These are phyloP conservation scores for Capitulum mitella DNA, from an alignment of 2,888 invertebrate genomes.

Conservation along the genomic window DNA sequence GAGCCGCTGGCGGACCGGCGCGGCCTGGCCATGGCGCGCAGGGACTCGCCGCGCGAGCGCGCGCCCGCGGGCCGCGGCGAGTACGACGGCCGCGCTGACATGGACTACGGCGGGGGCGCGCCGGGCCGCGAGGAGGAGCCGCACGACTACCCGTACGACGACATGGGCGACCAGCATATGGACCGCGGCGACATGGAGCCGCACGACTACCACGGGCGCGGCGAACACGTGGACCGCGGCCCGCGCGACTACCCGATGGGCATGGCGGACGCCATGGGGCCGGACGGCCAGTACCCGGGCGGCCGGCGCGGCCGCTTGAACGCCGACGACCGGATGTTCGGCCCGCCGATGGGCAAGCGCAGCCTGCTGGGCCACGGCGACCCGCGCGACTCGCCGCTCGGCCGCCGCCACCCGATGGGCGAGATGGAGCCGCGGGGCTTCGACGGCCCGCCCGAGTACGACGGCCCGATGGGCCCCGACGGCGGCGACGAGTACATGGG, in stretches of 20 bases:
- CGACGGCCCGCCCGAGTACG: not conserved
- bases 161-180: not conserved
- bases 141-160: not conserved
- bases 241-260: not conserved
- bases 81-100: not conserved
- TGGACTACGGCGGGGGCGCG: not conserved
- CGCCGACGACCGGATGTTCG: constrained; percentile 26
- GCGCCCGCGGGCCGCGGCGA: not conserved
- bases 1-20: not conserved
- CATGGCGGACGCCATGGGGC: not conserved
- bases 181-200: not conserved
- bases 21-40: constrained; percentile 2
- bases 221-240: not conserved
- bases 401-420: not conserved
- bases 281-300: not conserved
- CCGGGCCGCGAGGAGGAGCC: not conserved
- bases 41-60: not conserved
- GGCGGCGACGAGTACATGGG: not conserved
- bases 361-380: constrained; percentile 20
- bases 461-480: not conserved
- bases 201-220: not conserved
- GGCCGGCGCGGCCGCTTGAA: not conserved
- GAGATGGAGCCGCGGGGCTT: not conserved
- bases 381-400: not conserved
- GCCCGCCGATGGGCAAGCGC: not conserved